Conservation (phyloP, 1,140 invertebrate species). For the Charaxes varanes region DNA sequence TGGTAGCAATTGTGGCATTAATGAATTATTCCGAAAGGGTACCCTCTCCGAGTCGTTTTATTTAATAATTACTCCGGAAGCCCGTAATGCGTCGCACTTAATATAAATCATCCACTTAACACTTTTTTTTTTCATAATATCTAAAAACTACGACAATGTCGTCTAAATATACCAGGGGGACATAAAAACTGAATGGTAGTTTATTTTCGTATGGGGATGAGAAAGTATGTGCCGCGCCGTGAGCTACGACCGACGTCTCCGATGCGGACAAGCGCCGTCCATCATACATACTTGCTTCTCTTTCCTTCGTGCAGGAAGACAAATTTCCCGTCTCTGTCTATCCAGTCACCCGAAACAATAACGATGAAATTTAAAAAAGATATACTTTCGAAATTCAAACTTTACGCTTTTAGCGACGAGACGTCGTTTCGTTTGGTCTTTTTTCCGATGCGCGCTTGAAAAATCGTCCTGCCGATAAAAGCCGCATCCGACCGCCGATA, state of each 20-base stretch:
- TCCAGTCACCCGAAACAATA: conserved; percentile 52
- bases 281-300: conserved; percentile 45
- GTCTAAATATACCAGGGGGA: conserved; percentile 61
- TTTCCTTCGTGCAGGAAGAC: conserved; percentile 20
- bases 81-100: conserved; percentile 53
- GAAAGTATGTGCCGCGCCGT: conserved; percentile 54
- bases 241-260: conserved; percentile 54
- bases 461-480: conserved; percentile 40
- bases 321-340: conserved; percentile 28
- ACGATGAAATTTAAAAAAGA: conserved; percentile 39
- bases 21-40: conserved; percentile 49
- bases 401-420: conserved; percentile 39
- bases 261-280: conserved; percentile 40
- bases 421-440: conserved; percentile 27
- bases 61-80: conserved; percentile 63
- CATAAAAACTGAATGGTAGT: conserved; percentile 60
- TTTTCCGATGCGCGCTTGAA: conserved; percentile 28
- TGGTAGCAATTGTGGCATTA: no score
- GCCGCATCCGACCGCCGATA: conserved; percentile 17
- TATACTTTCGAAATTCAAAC: conserved; percentile 47
- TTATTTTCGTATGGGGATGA: conserved; percentile 62
- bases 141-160: conserved; percentile 50
- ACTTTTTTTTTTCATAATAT: conserved; percentile 56
- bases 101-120: conserved; percentile 72
- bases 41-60: conserved; percentile 25